A percentile compares a stretch with the other conserved stretches of the same genome.
Conservation (phyloP, 2,797 vertebrate species). For the Argya squamiceps region DNA sequence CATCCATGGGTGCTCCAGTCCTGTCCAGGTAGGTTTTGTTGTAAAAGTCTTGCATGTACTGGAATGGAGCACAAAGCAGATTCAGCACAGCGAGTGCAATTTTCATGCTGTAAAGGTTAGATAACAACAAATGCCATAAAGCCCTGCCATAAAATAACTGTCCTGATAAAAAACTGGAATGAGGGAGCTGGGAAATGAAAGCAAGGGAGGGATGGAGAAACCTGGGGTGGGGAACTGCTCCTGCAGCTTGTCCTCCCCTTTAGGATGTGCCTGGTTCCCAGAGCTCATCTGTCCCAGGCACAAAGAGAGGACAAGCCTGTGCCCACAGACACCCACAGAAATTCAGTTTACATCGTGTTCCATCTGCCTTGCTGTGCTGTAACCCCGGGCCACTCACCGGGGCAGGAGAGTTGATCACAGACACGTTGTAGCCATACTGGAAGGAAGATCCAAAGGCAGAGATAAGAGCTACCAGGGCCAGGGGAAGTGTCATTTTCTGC, state of each 20-base stretch:
- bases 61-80: background rate
- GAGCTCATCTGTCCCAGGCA: background rate
- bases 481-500: conserved; percentile 81
- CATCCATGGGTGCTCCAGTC: conserved; percentile 29
- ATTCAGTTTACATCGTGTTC: rapidly evolving
- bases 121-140: background rate
- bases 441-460: conserved; percentile 93
- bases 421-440: conserved; percentile 95
- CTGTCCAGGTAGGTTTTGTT: conserved; percentile 81
- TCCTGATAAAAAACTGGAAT: background rate
- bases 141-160: background rate
- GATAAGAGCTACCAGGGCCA: conserved; percentile 79
- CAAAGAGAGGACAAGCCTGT: rapidly evolving
- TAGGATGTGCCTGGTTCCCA: background rate
- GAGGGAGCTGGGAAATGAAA: background rate
- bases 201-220: background rate
- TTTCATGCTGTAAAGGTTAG: background rate
- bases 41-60: conserved; percentile 91
- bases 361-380: rapidly evolving
- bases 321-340: rapidly evolving
- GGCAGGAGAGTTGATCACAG: conserved; percentile 88
- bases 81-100: background rate
- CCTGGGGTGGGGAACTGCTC: background rate
- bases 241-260: background rate
- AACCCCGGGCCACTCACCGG: conserved; percentile 67